A percentile compares a stretch with the other conserved stretches of the same genome.
Evolutionary conservation across 2,888 invertebrate species (phyloP).

Genomic region (Lithophane semibrunnea): DNA sequence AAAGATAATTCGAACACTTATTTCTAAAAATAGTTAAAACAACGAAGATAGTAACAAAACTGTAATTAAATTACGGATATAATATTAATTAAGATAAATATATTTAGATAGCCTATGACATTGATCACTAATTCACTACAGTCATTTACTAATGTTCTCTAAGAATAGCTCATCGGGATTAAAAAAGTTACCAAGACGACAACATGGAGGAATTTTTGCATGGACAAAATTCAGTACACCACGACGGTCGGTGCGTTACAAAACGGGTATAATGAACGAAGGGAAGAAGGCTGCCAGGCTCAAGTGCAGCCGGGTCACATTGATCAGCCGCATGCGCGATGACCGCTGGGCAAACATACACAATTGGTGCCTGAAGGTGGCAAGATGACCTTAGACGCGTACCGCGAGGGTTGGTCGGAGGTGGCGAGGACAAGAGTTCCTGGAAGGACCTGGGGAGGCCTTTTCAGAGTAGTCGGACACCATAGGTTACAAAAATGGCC

Average conservation of each 20-base stretch:
- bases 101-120: too few relatives aligned
- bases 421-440: too few relatives aligned
- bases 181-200: too few relatives aligned
- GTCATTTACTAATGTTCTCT: not conserved
- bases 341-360: not conserved
- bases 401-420: too few relatives aligned
- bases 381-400: too few relatives aligned
- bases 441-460: too few relatives aligned
- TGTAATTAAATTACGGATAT: not conserved
- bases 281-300: not conserved
- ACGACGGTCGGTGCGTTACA: not conserved
- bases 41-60: not conserved
- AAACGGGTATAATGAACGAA: not conserved
- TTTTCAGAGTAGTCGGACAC: too few relatives aligned
- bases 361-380: not conserved
- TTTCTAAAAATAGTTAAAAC: not conserved
- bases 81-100: not conserved
- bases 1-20: too few relatives aligned
- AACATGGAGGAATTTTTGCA: too few relatives aligned
- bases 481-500: too few relatives aligned
- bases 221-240: not conserved
- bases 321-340: not conserved
- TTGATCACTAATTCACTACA: too few relatives aligned
- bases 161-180: not conserved
- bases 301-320: not conserved